Evolutionary conservation across 2,113 vertebrate genomes (phyloP).

Genomic region (Lasiurus cinereus): DNA sequence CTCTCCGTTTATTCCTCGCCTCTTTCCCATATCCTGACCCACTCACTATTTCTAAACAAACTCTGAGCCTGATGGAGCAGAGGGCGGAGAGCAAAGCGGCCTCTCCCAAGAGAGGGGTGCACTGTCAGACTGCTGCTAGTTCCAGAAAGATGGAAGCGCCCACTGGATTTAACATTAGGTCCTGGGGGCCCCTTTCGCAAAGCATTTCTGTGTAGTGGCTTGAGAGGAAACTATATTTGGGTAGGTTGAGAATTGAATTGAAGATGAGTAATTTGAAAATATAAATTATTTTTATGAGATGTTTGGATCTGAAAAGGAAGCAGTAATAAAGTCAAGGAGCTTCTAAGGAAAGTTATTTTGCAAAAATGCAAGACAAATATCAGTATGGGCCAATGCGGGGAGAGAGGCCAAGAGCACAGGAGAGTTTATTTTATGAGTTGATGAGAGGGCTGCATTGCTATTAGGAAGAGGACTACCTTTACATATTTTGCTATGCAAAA

Average conservation of each 20-base stretch:
- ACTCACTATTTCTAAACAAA: background rate
- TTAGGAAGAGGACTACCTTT: background rate
- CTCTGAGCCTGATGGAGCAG: background rate
- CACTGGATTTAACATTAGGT: background rate
- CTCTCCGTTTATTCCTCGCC: background rate
- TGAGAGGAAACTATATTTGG: background rate
- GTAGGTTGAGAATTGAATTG: background rate
- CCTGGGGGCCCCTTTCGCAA: background rate
- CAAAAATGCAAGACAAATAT: background rate
- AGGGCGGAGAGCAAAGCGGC: background rate
- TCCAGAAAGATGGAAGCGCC: fast-evolving
- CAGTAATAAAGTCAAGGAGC: background rate
- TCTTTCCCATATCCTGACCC: background rate
- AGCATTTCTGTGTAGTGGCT: background rate
- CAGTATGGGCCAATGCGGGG: background rate
- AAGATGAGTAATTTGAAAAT: background rate
- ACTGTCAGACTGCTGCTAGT: fast-evolving
- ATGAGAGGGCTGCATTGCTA: fast-evolving
- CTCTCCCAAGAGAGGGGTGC: fast-evolving
- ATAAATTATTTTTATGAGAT: background rate
- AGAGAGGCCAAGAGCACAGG: background rate
- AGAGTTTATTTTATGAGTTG: background rate
- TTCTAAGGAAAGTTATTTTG: background rate
- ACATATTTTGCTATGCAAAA: background rate
- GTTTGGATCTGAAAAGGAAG: background rate